A percentile compares a stretch with the other conserved stretches of the same genome.
Conservation (phyloP, 2,888 invertebrate genomes). For the Leucozona laternaria region DNA sequence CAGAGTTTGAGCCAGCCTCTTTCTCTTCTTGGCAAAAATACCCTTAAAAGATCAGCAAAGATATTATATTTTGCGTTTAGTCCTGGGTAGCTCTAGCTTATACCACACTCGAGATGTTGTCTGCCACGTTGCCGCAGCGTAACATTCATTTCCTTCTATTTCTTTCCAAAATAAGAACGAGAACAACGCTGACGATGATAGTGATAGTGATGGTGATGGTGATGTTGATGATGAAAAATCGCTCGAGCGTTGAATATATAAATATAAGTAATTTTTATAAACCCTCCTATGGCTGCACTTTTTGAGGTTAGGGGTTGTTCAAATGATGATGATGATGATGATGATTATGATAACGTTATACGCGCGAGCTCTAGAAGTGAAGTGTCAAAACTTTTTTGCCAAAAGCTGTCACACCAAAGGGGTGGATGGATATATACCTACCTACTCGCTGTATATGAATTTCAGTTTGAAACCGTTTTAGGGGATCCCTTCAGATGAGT, state of each 20-base stretch:
- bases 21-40: not conserved
- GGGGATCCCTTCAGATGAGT: constrained; percentile 12
- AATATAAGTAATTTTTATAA: constrained; percentile 65
- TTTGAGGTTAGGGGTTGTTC: constrained; percentile 14
- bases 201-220: constrained; percentile 36
- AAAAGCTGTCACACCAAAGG: constrained; percentile 36
- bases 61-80: constrained; percentile 61
- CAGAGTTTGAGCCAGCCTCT: not conserved
- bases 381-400: constrained; percentile 64
- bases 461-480: constrained; percentile 57
- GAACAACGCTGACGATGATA: constrained; percentile 9
- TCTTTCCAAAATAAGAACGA: constrained; percentile 4
- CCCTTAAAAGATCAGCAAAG: constrained; percentile 50
- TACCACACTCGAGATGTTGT: constrained; percentile 47
- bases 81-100: constrained; percentile 64
- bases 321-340: constrained; percentile 23
- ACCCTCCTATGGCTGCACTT: constrained; percentile 39
- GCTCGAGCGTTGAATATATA: constrained; percentile 67
- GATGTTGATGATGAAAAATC: constrained; percentile 70
- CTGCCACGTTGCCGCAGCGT: not conserved
- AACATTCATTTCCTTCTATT: constrained; percentile 6
- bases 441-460: constrained; percentile 16
- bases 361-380: constrained; percentile 39
- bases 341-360: constrained; percentile 22
- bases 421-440: not conserved